Evolutionary conservation across 2,797 vertebrate genomes (phyloP).

Genomic region (Peromyscus attwateri): DNA sequence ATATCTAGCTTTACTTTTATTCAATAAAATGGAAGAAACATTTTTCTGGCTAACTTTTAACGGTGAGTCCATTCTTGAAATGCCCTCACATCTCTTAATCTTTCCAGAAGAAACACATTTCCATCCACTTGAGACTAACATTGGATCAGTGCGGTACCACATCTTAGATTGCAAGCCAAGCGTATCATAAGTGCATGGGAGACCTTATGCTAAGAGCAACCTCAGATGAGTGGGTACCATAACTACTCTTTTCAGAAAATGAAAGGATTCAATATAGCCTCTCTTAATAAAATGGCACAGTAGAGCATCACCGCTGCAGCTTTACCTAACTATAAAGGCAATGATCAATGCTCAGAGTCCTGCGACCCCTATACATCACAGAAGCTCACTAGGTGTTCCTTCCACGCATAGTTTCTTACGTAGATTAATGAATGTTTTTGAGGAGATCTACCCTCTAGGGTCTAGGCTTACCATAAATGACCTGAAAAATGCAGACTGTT

Average conservation of each 20-base stretch:
- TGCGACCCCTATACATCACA: not conserved
- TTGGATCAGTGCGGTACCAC: not conserved
- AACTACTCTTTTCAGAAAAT: not conserved
- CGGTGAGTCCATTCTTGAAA: not conserved
- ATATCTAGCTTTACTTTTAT: conserved; percentile 41
- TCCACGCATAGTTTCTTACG: not conserved
- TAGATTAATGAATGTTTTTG: not conserved
- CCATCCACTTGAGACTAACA: not conserved
- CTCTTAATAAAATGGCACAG: conserved; percentile 16
- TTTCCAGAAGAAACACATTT: not conserved
- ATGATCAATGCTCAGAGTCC: not conserved
- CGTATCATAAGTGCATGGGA: not conserved
- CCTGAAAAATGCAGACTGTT: not conserved
- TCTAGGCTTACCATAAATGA: not conserved
- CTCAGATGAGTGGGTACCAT: not conserved
- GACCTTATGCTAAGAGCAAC: not conserved
- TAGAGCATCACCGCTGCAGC: not conserved
- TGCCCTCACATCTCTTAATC: not conserved
- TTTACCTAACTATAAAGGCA: not conserved
- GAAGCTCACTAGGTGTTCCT: not conserved
- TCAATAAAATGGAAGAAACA: conserved; percentile 51
- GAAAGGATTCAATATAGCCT: not conserved
- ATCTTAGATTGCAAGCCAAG: not conserved
- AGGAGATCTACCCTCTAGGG: not conserved
- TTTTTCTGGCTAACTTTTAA: conserved; percentile 31